Evolutionary conservation across 2,888 invertebrate genomes (phyloP).

Genomic region (Callinectes sapidus): DNA sequence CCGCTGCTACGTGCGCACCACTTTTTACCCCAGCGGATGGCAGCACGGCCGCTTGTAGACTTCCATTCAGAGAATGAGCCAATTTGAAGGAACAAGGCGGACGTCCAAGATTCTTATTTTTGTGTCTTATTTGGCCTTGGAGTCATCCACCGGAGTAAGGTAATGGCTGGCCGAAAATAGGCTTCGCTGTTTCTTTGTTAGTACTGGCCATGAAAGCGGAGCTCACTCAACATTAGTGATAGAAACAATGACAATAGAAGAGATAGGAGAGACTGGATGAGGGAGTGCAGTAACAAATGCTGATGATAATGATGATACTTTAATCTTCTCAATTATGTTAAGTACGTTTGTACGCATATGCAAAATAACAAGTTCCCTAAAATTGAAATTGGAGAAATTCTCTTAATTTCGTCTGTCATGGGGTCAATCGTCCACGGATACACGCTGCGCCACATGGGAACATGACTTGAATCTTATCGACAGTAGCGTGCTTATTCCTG

Average conservation of each 20-base stretch:
- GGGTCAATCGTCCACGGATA: no score
- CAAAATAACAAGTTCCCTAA: no score
- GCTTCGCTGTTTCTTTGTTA: background rate
- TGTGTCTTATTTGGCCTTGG: conserved; percentile 12
- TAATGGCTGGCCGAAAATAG: background rate
- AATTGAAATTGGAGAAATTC: no score
- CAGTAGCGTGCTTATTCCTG: background rate
- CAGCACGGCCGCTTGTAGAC: background rate
- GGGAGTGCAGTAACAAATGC: no score
- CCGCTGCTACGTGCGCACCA: background rate
- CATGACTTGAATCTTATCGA: no score
- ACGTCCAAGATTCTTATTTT: conserved; percentile 12
- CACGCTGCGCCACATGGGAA: no score
- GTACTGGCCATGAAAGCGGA: background rate
- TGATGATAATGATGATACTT: no score
- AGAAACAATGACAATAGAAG: background rate
- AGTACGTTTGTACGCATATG: no score
- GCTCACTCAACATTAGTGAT: background rate
- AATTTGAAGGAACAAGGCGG: conserved; percentile 17
- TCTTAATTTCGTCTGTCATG: no score
- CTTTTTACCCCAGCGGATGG: background rate
- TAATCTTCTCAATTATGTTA: no score
- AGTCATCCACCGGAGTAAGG: background rate
- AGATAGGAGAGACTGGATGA: background rate
- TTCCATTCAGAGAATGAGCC: conserved; percentile 22